These are phyloP conservation scores for Alcedo quadribrachys DNA, from an alignment of 2,797 vertebrate species.

Conservation along the genomic window DNA sequence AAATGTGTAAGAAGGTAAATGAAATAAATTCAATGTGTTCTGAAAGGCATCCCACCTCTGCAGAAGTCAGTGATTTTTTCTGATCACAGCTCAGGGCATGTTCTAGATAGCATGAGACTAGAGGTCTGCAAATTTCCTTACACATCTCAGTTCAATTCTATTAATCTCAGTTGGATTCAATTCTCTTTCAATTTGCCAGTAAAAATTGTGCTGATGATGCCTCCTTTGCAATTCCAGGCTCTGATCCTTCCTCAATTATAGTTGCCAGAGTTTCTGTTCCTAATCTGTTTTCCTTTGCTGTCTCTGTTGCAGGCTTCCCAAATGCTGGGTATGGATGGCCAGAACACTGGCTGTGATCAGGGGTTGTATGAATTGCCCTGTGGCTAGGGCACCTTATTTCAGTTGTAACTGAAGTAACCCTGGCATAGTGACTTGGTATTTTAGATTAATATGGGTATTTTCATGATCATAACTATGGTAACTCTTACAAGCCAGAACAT, in stretches of 20 bases:
- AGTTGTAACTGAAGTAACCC: not conserved
- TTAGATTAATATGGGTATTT: not conserved
- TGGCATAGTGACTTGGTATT: not conserved
- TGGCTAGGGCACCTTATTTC: not conserved
- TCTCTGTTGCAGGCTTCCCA: not conserved
- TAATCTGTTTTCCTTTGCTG: not conserved
- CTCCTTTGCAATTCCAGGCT: not conserved
- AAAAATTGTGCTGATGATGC: not conserved
- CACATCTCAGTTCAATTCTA: not conserved
- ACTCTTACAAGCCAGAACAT: not conserved
- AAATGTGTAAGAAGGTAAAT: slow-evolving; percentile 92
- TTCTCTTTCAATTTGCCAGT: not conserved
- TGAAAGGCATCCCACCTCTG: not conserved
- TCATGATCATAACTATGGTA: not conserved
- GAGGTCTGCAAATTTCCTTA: not conserved
- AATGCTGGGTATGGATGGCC: not conserved
- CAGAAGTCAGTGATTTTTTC: not conserved
- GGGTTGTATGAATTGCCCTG: not conserved
- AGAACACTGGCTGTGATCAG: not conserved
- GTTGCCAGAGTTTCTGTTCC: not conserved
- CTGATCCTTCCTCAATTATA: not conserved
- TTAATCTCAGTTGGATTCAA: not conserved
- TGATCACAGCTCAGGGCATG: not conserved
- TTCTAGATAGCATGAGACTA: not conserved
- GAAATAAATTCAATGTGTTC: not conserved